phyloP scores from a whole-genome alignment of 2,888 invertebrate species.

The Papilio protenor region DNA sequence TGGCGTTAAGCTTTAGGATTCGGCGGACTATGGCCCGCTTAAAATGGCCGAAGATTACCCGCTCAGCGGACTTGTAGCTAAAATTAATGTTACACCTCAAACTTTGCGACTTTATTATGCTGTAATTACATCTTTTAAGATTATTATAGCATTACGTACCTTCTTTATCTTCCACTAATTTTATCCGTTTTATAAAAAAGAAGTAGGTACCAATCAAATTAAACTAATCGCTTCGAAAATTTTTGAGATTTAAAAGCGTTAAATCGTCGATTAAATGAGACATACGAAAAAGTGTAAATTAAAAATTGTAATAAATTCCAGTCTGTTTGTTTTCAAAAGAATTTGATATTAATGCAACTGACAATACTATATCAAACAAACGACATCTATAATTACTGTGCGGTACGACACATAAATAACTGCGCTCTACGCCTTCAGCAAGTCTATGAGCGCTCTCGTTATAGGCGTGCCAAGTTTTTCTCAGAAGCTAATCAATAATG shows the following conservation, averaged over 20 bases:
- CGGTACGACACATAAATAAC: slow-evolving; percentile 51
- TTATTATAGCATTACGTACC: slow-evolving; percentile 22
- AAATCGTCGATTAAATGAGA: slow-evolving; percentile 6
- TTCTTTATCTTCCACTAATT: slow-evolving; percentile 2
- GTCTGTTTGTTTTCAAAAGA: slow-evolving; percentile 13
- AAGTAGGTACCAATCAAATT: neutral
- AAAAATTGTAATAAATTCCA: slow-evolving; percentile 25
- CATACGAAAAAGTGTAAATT: slow-evolving; percentile 21
- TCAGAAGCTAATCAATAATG: slow-evolving; percentile 73
- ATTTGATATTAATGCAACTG: slow-evolving; percentile 22
- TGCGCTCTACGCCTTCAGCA: slow-evolving; percentile 49
- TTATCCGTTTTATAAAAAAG: slow-evolving; percentile 6
- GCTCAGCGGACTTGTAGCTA: slow-evolving; percentile 59
- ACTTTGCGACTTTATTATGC: slow-evolving; percentile 62
- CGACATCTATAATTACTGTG: slow-evolving; percentile 45
- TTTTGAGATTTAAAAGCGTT: neutral
- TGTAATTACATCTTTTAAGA: slow-evolving; percentile 52
- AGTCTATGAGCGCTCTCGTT: slow-evolving; percentile 50
- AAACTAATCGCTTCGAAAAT: neutral
- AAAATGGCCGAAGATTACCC: slow-evolving; percentile 80
- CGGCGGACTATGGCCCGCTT: slow-evolving; percentile 70
- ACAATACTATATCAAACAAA: slow-evolving; percentile 29
- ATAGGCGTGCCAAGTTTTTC: slow-evolving; percentile 69
- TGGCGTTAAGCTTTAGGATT: slow-evolving; percentile 79
- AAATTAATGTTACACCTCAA: slow-evolving; percentile 72